Base-by-base conservation (phyloP, 2,888 invertebrate genomes). In the Gibbula magus region DNA sequence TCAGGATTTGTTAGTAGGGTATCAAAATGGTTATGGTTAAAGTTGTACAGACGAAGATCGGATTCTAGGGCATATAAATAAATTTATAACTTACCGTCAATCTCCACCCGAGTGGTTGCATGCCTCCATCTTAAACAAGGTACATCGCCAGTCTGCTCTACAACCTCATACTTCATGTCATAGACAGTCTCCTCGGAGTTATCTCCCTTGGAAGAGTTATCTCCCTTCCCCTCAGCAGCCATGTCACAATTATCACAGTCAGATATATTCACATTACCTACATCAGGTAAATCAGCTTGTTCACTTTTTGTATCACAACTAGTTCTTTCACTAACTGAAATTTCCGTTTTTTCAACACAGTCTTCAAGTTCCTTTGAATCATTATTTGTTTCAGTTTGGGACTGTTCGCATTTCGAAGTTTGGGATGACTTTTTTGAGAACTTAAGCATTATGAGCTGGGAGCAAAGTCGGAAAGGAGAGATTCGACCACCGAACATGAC, bases 51-150 rank as follows among this genome's bases (percentile, higher is more conserved):
- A n/a, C n/a, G n/a, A n/a, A n/a, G n/a, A n/a, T n/a, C n/a, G n/a
- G n/a, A n/a, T n/a, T n/a, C n/a, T n/a, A n/a, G n/a, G n/a, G n/a
- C 25, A 0, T n/a, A 8, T 18, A 32, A n/a, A 51, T 35, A 8
- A 5, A 10, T 0, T 0, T n/a, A 67, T 45, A 20, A 32, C 80
- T 81, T 82, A 89, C 89, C 91, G 81, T 88, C 82, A 67, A 86
- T 81, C 2, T 85, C 29, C 16, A 90, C 84, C 52, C 85, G 35
- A 3, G 88, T 84, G 22, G 91, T 88, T 76, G 92, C 88, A 82
- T 93, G 93, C 61, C 93, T 89, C 93, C 93, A 93, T 79, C 93
- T 87, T 45, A 91, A 86, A 67, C 83, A 83, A 0, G 92, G 92
- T 10, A 87, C 45, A 51, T 87, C 86, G 20, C 89, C 90, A 13